Percentiles rank a stretch among this genome's conserved stretches.
Evolutionary conservation across 2,113 vertebrate species (phyloP).

Genomic region (Sylvia atricapilla): DNA sequence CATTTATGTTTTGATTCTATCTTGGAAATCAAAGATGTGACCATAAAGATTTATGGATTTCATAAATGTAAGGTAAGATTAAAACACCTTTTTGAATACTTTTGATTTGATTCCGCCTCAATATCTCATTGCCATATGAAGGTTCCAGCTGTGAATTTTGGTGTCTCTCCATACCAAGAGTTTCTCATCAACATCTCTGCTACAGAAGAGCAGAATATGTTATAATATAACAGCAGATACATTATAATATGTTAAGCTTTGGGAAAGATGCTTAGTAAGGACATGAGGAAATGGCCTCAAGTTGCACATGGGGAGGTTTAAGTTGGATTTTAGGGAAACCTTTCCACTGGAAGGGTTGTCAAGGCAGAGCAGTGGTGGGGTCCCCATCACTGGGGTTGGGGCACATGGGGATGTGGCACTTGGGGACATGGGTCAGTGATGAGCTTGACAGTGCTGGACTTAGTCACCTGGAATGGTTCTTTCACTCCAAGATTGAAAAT

Average conservation of each 20-base stretch:
- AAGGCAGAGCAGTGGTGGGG: neutral
- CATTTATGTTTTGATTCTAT: constrained; percentile 84
- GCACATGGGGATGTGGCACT: accelerated
- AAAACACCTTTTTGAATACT: neutral
- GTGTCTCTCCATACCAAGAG: neutral
- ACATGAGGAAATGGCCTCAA: neutral
- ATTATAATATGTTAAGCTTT: neutral
- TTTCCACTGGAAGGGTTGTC: neutral
- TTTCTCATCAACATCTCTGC: neutral
- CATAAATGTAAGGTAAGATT: constrained; percentile 81
- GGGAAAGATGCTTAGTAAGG: neutral
- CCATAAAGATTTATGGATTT: constrained; percentile 76
- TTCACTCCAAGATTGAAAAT: neutral
- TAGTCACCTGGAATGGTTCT: neutral
- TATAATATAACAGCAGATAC: neutral
- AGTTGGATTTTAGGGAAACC: neutral
- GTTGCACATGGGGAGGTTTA: neutral
- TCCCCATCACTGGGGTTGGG: neutral
- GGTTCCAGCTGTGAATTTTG: neutral
- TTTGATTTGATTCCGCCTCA: neutral
- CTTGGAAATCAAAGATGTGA: constrained; percentile 80
- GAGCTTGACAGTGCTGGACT: neutral
- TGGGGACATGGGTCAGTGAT: neutral
- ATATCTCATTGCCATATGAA: neutral
- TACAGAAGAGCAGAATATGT: neutral